Percentiles rank a stretch among this genome's conserved stretches.
These are phyloP conservation scores for Maccullochella peelii DNA, from an alignment of 2,113 vertebrate species.

Conservation along the genomic window DNA sequence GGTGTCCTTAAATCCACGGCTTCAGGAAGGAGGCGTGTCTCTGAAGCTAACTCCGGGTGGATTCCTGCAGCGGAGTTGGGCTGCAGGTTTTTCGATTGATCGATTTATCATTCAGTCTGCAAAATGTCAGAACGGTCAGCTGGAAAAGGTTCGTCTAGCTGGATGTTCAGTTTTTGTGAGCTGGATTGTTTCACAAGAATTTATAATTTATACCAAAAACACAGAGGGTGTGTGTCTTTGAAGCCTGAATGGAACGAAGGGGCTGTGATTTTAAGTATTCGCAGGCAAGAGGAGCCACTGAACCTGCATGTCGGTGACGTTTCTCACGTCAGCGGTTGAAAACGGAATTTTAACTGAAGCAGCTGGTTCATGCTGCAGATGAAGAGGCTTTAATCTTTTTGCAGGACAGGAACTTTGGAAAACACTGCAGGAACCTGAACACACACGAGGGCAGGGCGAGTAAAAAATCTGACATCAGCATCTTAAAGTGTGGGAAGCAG, in stretches of 20 bases:
- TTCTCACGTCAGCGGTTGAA: no score
- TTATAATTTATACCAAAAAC: neutral
- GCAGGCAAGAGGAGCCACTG: neutral
- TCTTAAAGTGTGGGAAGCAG: conserved; percentile 1
- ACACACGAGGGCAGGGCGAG: neutral
- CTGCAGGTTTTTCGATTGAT: neutral
- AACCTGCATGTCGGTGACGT: neutral
- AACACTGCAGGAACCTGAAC: no score
- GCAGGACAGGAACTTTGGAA: no score
- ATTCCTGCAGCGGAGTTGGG: neutral
- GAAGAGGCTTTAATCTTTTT: no score
- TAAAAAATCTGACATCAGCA: neutral
- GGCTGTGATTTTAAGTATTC: neutral
- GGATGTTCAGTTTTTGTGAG: conserved; percentile 2
- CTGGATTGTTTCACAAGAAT: neutral
- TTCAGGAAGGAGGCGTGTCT: conserved; percentile 15
- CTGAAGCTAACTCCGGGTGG: neutral
- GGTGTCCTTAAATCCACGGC: conserved; percentile 5
- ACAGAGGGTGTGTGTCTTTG: neutral
- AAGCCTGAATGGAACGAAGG: neutral
- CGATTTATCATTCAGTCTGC: conserved; percentile 23
- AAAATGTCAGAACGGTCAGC: conserved; percentile 23
- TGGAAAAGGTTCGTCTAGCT: neutral
- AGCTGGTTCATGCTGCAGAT: no score
- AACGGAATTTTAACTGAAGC: no score